A percentile compares a stretch with the other conserved stretches of the same genome.
phyloP scores from a whole-genome alignment of 2,888 invertebrate species.

The Nomada fabriciana region DNA sequence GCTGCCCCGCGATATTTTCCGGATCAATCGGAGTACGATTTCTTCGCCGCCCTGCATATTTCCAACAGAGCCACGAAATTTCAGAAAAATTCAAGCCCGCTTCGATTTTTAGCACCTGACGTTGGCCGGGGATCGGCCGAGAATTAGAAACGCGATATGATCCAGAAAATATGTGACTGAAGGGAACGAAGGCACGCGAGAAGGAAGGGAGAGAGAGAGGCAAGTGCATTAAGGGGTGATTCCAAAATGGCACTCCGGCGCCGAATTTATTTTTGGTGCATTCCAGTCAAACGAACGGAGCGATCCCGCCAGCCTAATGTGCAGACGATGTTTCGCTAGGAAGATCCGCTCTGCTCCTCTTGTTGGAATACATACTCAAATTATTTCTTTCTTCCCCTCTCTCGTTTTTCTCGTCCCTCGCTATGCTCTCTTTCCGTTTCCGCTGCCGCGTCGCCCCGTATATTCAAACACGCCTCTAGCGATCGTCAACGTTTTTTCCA shows the following conservation, averaged over 20 bases:
- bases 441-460: conserved; percentile 13
- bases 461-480: conserved; percentile 7
- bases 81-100: too few species aligned
- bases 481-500: neutral
- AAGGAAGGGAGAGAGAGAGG: conserved; percentile 26
- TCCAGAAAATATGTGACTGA: conserved; percentile 35
- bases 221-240: conserved; percentile 59
- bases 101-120: neutral
- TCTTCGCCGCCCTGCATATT: neutral
- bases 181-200: conserved; percentile 7
- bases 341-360: conserved; percentile 61
- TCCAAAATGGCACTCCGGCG: conserved; percentile 71
- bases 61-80: neutral
- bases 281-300: conserved; percentile 74
- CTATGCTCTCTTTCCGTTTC: conserved; percentile 58
- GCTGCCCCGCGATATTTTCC: too few species aligned
- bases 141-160: conserved; percentile 39
- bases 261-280: conserved; percentile 79
- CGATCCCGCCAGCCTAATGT: conserved; percentile 41
- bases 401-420: conserved; percentile 21
- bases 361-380: conserved; percentile 73
- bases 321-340: conserved; percentile 71
- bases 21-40: too few species aligned
- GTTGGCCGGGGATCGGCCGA: neutral
- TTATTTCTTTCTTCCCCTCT: conserved; percentile 37